Evolutionary conservation across 2,888 invertebrate genomes (phyloP).

Genomic region (Tillus elongatus): DNA sequence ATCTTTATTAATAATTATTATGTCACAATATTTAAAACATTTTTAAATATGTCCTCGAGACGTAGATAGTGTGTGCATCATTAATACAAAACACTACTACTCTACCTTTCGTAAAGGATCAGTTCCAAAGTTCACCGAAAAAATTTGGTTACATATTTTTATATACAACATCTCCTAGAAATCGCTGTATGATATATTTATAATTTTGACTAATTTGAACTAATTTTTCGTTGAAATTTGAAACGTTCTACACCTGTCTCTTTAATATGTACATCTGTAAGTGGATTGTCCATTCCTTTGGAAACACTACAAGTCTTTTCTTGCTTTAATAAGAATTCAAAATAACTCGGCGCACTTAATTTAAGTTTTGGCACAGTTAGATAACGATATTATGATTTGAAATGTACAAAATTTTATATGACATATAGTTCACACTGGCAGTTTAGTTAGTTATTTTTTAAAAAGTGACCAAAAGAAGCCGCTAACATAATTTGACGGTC

Average conservation of each 20-base stretch:
- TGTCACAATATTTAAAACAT: slow-evolving; percentile 39
- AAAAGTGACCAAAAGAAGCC: too few species aligned
- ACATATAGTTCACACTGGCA: too few species aligned
- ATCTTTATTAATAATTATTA: too few species aligned
- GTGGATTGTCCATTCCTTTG: slow-evolving; percentile 26
- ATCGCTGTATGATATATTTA: slow-evolving; percentile 12
- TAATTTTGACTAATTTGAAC: slow-evolving; percentile 16
- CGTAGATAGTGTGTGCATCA: slow-evolving; percentile 11
- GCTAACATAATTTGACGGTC: too few species aligned
- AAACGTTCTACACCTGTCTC: slow-evolving; percentile 31
- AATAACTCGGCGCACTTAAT: slow-evolving; percentile 25
- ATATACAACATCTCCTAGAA: slow-evolving; percentile 26
- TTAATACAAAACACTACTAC: slow-evolving; percentile 1
- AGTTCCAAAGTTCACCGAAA: slow-evolving; percentile 40
- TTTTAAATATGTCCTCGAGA: slow-evolving; percentile 27
- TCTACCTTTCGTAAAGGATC: too few species aligned
- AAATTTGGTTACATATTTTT: slow-evolving; percentile 20
- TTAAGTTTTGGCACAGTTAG: slow-evolving; percentile 26
- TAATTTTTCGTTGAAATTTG: slow-evolving; percentile 39
- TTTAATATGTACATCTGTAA: slow-evolving; percentile 17
- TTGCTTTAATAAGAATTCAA: too few species aligned
- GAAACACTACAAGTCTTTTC: too few species aligned
- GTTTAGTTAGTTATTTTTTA: too few species aligned
- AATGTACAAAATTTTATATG: too few species aligned
- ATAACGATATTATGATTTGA: too few species aligned